These are phyloP conservation scores for Dufourea novaeangliae DNA, from an alignment of 1,140 invertebrate genomes.

Conservation along the genomic window DNA sequence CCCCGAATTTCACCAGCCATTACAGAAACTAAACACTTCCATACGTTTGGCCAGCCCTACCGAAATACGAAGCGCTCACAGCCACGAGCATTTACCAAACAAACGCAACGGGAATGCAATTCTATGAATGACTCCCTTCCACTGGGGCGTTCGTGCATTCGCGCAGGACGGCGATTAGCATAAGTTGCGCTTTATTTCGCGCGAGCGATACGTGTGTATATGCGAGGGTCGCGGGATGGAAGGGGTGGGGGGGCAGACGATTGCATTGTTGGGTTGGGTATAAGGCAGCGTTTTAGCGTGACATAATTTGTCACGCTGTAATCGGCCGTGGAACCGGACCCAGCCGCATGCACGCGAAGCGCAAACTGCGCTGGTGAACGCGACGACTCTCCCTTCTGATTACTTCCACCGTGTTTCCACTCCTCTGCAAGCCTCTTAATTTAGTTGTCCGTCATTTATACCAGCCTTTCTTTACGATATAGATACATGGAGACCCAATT, in stretches of 20 bases:
- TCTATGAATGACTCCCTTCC: neutral
- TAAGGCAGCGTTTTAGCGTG: conserved; percentile 57
- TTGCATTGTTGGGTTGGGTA: conserved; percentile 19
- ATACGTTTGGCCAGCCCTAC: neutral
- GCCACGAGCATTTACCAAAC: neutral
- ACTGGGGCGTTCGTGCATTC: conserved; percentile 10
- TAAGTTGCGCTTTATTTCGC: conserved; percentile 19
- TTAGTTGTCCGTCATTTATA: neutral
- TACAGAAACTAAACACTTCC: no score
- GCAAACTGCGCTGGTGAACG: conserved; percentile 3
- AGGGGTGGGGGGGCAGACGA: conserved; percentile 9
- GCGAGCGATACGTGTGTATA: neutral
- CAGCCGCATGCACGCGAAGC: conserved; percentile 23
- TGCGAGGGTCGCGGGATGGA: neutral
- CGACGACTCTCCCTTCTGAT: conserved; percentile 4
- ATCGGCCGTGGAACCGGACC: conserved; percentile 36
- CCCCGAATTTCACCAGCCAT: neutral
- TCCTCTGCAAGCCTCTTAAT: neutral
- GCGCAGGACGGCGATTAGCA: conserved; percentile 14
- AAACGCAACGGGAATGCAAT: conserved; percentile 23
- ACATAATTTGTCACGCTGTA: conserved; percentile 57
- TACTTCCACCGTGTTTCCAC: neutral
- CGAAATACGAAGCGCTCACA: neutral
- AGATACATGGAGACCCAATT: no score
- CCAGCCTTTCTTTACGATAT: neutral